Evolutionary conservation across 2,797 vertebrate genomes (phyloP).

Genomic region (Etheostoma nigrum): DNA sequence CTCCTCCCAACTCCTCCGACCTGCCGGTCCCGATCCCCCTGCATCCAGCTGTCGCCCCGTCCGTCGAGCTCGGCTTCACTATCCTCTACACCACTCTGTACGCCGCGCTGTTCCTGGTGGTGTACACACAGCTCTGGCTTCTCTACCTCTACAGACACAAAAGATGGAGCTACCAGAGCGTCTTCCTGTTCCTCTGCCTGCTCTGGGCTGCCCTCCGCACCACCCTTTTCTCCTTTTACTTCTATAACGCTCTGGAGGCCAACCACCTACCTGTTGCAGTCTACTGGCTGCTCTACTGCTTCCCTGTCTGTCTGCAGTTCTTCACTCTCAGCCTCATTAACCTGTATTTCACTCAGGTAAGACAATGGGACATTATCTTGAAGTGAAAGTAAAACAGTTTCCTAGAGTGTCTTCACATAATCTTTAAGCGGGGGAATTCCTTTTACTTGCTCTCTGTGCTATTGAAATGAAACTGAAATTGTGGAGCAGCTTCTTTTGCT

Average conservation of each 20-base stretch:
- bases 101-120: conserved; percentile 86
- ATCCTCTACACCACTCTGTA: conserved; percentile 88
- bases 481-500: neutral
- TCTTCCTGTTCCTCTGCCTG: conserved; percentile 91
- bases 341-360: conserved; percentile 93
- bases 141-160: conserved; percentile 89
- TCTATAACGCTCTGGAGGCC: conserved; percentile 86
- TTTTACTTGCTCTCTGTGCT: neutral
- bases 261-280: conserved; percentile 85
- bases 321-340: conserved; percentile 93
- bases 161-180: conserved; percentile 91
- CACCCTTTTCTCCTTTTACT: conserved; percentile 92
- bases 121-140: conserved; percentile 92
- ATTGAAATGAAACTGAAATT: neutral
- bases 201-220: conserved; percentile 91
- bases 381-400: neutral
- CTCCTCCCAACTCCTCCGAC: conserved; percentile 63
- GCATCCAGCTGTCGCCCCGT: conserved; percentile 86
- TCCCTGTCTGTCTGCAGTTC: conserved; percentile 93
- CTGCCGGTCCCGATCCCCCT: conserved; percentile 78
- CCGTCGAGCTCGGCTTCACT: conserved; percentile 90
- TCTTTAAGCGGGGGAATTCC: conserved; percentile 2
- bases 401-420: neutral
- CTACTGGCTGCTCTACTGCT: conserved; percentile 93
- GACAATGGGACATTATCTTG: neutral